Evolutionary conservation across 2,888 invertebrate species (phyloP).

Genomic region (Papilio elwesi): DNA sequence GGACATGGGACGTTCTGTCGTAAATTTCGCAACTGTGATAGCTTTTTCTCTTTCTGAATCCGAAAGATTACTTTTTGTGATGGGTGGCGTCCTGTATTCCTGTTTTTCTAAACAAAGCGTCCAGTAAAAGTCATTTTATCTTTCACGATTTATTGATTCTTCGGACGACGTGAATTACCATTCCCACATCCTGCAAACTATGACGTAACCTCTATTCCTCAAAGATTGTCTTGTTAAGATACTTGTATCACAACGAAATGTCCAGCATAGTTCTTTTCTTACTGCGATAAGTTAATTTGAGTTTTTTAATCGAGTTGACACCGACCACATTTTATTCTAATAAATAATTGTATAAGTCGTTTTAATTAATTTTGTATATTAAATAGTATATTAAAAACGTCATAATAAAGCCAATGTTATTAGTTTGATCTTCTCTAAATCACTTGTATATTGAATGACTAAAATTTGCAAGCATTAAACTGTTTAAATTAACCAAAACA

Average conservation of each 20-base stretch:
- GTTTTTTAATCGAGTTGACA: not conserved
- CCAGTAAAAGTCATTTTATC: not conserved
- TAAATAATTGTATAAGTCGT: no score
- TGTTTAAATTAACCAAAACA: slow-evolving; percentile 28
- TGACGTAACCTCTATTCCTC: not conserved
- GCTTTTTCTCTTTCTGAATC: no score
- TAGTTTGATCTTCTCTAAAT: not conserved
- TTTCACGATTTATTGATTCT: not conserved
- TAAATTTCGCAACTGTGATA: no score
- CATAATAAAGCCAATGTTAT: not conserved
- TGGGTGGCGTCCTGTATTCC: not conserved
- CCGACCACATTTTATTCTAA: not conserved
- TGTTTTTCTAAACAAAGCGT: no score
- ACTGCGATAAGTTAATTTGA: not conserved
- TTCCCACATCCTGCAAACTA: not conserved
- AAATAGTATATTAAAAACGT: no score
- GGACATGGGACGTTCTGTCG: no score
- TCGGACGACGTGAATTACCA: not conserved
- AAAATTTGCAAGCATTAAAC: slow-evolving; percentile 5
- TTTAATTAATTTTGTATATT: no score
- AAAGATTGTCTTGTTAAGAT: not conserved
- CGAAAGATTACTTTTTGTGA: no score
- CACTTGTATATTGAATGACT: not conserved
- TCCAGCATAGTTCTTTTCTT: no score
- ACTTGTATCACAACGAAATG: not conserved